A percentile compares a stretch with the other conserved stretches of the same genome.
These are phyloP conservation scores for Setipinna tenuifilis DNA, from an alignment of 2,797 vertebrate genomes.

Conservation along the genomic window DNA sequence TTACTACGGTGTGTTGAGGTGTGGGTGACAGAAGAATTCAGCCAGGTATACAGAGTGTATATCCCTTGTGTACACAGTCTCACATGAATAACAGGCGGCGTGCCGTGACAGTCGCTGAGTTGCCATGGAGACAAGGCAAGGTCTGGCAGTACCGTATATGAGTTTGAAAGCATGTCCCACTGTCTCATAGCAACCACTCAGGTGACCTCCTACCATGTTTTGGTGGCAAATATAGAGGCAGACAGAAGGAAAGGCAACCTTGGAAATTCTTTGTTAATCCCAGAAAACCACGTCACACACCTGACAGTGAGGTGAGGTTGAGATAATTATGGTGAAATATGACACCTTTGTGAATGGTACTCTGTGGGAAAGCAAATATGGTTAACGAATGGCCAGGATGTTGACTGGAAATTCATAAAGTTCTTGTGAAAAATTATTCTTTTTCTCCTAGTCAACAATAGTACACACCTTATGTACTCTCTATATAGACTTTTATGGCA, in stretches of 20 bases:
- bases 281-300: background rate
- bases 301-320: background rate
- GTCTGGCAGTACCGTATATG: background rate
- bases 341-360: background rate
- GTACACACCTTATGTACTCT: constrained; percentile 18
- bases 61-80: constrained; percentile 1
- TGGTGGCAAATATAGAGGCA: background rate
- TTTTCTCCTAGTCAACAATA: background rate
- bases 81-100: background rate
- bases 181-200: constrained; percentile 18
- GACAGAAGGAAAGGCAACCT: background rate
- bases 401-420: constrained; percentile 5
- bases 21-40: constrained; percentile 10
- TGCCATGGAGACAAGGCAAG: constrained; percentile 32
- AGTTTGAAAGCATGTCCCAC: constrained; percentile 12
- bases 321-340: constrained; percentile 6
- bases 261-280: background rate
- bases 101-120: background rate
- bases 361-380: background rate
- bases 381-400: background rate
- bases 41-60: background rate
- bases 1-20: background rate
- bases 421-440: background rate
- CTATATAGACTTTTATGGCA: background rate
- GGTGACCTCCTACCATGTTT: background rate